Conservation (phyloP, 2,888 invertebrate species). For the Cerastis rubricosa region DNA sequence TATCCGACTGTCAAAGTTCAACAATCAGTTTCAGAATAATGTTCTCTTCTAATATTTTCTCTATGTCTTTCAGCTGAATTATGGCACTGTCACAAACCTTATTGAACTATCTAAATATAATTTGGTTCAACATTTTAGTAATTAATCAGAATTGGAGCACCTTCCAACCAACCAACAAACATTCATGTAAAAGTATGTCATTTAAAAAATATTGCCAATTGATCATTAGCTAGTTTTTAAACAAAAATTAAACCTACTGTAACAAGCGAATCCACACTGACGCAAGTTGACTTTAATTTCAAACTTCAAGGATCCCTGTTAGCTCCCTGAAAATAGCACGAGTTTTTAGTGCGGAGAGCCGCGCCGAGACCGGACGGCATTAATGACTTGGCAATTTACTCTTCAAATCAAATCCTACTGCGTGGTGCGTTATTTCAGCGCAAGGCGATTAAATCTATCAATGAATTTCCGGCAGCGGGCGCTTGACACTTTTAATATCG, state of each 20-base stretch:
- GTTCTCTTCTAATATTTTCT: not conserved
- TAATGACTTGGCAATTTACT: constrained; percentile 89
- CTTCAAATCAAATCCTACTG: constrained; percentile 86
- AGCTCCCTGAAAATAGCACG: constrained; percentile 82
- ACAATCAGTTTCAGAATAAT: not conserved
- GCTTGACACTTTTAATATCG: constrained; percentile 90
- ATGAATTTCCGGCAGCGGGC: constrained; percentile 89
- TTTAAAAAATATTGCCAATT: not conserved
- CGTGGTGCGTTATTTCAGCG: constrained; percentile 85
- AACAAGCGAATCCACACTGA: constrained; percentile 63
- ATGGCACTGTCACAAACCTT: not conserved
- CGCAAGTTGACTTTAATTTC: constrained; percentile 76
- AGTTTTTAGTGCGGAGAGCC: constrained; percentile 81
- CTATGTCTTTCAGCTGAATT: not conserved
- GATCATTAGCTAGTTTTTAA: constrained; percentile 20
- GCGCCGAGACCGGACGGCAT: constrained; percentile 86
- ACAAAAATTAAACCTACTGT: constrained; percentile 32
- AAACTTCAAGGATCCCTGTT: constrained; percentile 78
- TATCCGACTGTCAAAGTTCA: not conserved
- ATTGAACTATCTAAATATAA: not conserved
- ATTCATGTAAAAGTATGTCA: not conserved
- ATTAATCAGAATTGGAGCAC: not conserved
- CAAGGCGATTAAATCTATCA: constrained; percentile 89
- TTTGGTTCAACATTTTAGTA: not conserved
- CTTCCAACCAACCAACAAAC: not conserved